Base-by-base conservation (phyloP, 2,113 vertebrate species). In the Desmodus rotundus region DNA sequence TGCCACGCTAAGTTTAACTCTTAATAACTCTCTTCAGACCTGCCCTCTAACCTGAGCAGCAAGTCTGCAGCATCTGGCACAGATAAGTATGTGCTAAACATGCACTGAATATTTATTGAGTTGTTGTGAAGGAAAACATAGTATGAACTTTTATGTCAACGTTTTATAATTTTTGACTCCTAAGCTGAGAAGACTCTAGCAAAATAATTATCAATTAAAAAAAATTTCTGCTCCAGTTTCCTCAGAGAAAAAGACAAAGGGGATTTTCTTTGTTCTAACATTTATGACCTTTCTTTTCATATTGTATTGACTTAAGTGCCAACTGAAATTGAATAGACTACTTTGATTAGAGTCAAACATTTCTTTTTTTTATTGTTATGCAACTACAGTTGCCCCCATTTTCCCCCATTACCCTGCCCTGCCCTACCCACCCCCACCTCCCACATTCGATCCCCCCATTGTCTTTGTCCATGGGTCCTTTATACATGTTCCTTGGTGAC, bases 301-400 rank as follows among this genome's bases (percentile, higher is more conserved):
- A 31, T 41, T 50, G 24, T 80, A 24, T 74, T 74, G 41, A 89
- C 26, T 26, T 73, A 45, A 83, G 84, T 45, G 50, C 80, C 88
- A 87, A 43, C 5, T 90, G 63, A 73, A 87, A 86, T 78, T 22
- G n/a, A 96, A 52, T 52, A 85, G 7, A 17, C 33, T 43, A n/a
- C 28, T 96, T 74, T 88, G 56, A 96, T 91, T 93, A 72, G 17
- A 95, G 33, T 50, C 12, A 81, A 68, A 78, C 9, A 65, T 76
- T 92, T 95, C 38, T 76, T 52, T 52, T 20, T 56, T 56, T 56
- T 56, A 20, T 56, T 56, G 20, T 56, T 56, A 20, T 56, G 54
- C 54, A 56, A 56, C 22, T 56, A 56, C 54, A 56, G 20, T 56
- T 56, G 20, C 22, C 20, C 20, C 20, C 54, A 56, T 56, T 56